Evolutionary conservation across 2,797 vertebrate species (phyloP), one percentile per base, ranked within the genome.

Genomic region (Eospalax fontanierii): DNA sequence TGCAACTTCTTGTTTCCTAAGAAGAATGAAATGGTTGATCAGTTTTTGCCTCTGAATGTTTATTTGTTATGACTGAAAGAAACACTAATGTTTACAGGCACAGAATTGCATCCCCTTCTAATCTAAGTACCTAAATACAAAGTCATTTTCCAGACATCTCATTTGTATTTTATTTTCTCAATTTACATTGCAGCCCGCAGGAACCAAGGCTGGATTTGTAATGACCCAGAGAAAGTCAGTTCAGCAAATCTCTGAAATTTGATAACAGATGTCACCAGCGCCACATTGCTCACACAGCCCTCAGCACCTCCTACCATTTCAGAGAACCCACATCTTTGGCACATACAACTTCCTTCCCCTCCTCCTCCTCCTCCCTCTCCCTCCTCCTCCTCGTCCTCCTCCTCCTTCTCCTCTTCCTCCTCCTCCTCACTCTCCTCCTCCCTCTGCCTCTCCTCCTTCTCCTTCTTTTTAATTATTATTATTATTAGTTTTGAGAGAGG

Each of bases 131-230:
- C 24, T 66, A 76, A 94, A 82, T 65, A 84, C 38, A 70, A 87
- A 91, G 87, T 71, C 28, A 1, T 96, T 95, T 96, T 88, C 91
- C 85, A 90, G 94, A 66, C 59, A 87, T 33, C 0, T 14, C 33
- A 84, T 57, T 81, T 87, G 54, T 94, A 35, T 81, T 96, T 95
- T 89, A 95, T 95, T 87, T 94, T 96, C 89, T 94, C 95, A 74
- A 81, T 97, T 95, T 73, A 94, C 84, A 75, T 74, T 1, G 8
- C 76, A 92, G 89, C 50, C 46, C 0, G 5, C 43, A 88, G 63
- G 89, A 96, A 91, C 57, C 38, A 74, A 6, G 81, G 76, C 95
- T 91, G 91, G 96, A 33, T 95, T 93, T 76, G 85, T 96, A 87
- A 96, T 26, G 87, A 85, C 91, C 87, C 4, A 33, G 89, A 95